Conservation (phyloP, 2,888 invertebrate species). For the Diploptera punctata region DNA sequence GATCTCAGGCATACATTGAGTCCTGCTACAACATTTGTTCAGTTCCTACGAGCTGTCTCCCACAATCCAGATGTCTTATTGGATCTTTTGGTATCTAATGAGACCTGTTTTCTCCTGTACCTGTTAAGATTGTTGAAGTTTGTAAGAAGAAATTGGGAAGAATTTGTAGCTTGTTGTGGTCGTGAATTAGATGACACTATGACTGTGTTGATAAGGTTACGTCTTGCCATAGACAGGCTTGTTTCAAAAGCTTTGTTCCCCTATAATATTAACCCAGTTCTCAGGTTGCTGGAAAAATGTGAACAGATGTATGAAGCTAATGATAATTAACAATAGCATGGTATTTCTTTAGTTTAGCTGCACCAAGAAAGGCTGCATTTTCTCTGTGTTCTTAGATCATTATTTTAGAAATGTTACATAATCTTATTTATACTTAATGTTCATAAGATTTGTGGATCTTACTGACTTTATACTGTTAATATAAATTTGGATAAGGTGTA, state of each 20-base stretch:
- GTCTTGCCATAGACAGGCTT: constrained; percentile 80
- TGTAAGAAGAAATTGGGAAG: constrained; percentile 82
- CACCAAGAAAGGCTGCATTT: too few species aligned
- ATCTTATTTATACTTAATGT: too few species aligned
- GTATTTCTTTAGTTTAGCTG: too few species aligned
- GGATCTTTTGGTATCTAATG: constrained; percentile 87
- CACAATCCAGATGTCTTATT: constrained; percentile 77
- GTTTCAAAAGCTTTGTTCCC: constrained; percentile 86
- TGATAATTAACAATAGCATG: constrained; percentile 57
- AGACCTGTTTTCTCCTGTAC: constrained; percentile 88
- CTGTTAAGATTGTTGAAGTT: constrained; percentile 84
- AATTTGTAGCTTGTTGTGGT: constrained; percentile 80
- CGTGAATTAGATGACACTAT: constrained; percentile 79
- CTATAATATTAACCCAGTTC: constrained; percentile 88
- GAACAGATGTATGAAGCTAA: constrained; percentile 86
- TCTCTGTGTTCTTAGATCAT: background rate
- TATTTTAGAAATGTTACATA: background rate
- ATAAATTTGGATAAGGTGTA: too few species aligned
- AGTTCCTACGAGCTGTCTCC: constrained; percentile 83
- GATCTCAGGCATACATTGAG: constrained; percentile 83
- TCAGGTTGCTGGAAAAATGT: constrained; percentile 81
- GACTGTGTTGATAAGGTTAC: constrained; percentile 79
- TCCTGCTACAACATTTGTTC: constrained; percentile 85
- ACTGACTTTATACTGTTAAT: too few species aligned
- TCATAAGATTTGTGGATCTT: too few species aligned